Evolutionary conservation across 2,113 vertebrate genomes (phyloP), one percentile per base, ranked within the genome.

Genomic region (Bombycilla garrulus): DNA sequence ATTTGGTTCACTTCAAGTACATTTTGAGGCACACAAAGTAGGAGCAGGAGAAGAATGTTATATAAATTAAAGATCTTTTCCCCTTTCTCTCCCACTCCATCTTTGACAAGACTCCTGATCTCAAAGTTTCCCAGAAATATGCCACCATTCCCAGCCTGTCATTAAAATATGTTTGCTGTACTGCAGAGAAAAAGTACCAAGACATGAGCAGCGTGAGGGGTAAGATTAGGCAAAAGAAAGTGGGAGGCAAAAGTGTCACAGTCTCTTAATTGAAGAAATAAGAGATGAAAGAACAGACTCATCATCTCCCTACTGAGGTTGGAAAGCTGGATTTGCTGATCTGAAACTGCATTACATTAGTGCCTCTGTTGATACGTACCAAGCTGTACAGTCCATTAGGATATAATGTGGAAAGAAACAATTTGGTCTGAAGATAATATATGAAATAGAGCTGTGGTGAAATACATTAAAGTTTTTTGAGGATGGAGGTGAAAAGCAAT

Each of bases 291-390:
- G 21, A 65, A 48, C 8, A 44, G 58, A 51, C 9, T 72, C 62
- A 28, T 10, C 18, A 54, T 51, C 20, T 81, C 16, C 11, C 15
- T 47, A 1, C 11, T 48, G 54, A 61, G 8, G 5, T 0, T 56
- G n/a, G 53, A 69, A 88, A 77, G 23, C 13, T 91, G 38, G 5
- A 18, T 45, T 36, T 12, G 2, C 16, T 71, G 61, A 38, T 60
- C 33, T 84, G 38, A 73, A 20, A 56, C 35, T 13, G 4, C 6
- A 20, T 38, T 56, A 33, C 8, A 35, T 19, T 17, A 26, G 16
- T 36, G 17, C 29, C 29, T 79, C 20, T 66, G 51, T 42, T 1
- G 4, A 36, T 36, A 54, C 1, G 1, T 26, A 33, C 5, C 1
- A 3, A 65, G 6, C 18, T 58, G 21, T 15, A 24, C 1, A 4